phyloP scores from a whole-genome alignment of 1,140 invertebrate genomes.

The Drosophila athabasca region DNA sequence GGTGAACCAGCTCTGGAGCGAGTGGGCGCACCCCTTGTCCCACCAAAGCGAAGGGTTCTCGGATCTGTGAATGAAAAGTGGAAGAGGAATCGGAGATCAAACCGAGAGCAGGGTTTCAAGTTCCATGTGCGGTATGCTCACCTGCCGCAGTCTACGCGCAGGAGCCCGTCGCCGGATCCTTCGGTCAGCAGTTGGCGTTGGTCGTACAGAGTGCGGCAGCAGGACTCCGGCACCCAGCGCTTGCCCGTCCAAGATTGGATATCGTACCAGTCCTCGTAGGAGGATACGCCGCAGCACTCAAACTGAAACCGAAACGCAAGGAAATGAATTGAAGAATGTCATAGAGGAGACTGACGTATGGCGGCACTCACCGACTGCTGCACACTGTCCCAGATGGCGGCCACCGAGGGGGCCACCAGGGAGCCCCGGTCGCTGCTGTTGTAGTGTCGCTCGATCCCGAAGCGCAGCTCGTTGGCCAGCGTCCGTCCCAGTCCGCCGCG shows the following conservation, averaged over 20 bases:
- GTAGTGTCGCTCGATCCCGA: conserved; percentile 89
- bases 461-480: conserved; percentile 87
- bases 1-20: conserved; percentile 88
- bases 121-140: conserved; percentile 10
- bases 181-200: conserved; percentile 82
- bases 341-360: background rate
- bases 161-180: conserved; percentile 78
- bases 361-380: conserved; percentile 87
- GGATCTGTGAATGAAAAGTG: conserved; percentile 64
- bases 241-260: conserved; percentile 91
- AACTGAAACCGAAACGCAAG: conserved; percentile 85
- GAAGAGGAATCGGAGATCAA: background rate
- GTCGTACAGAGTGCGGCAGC: conserved; percentile 87
- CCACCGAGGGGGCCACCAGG: conserved; percentile 85
- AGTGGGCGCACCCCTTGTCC: conserved; percentile 88
- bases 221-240: conserved; percentile 91
- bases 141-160: conserved; percentile 76
- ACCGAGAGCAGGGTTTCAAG: background rate
- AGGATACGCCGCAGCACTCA: conserved; percentile 93
- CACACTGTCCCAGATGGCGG: conserved; percentile 89
- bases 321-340: background rate
- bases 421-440: conserved; percentile 86
- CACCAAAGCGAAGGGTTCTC: conserved; percentile 87
- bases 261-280: conserved; percentile 93
- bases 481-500: conserved; percentile 87